Conservation (phyloP, 2,113 vertebrate genomes). For the Ariopsis seemanni region DNA sequence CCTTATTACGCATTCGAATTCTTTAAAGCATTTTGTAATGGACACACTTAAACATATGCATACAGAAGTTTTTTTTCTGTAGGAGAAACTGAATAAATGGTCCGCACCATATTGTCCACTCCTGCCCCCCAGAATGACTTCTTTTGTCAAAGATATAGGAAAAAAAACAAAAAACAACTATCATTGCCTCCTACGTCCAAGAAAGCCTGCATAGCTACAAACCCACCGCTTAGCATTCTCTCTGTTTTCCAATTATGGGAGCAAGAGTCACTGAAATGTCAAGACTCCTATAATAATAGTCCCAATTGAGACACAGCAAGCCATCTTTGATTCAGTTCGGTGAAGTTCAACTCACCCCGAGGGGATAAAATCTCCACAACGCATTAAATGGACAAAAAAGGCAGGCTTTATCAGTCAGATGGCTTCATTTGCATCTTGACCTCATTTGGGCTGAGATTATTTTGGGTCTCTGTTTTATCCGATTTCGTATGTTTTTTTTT, state of each 20-base stretch:
- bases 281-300: conserved; percentile 29
- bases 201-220: not conserved
- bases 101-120: not conserved
- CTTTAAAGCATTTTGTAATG: not conserved
- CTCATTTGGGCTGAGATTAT: conserved; percentile 42
- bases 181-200: not conserved
- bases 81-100: not conserved
- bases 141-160: not conserved
- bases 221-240: conserved; percentile 9
- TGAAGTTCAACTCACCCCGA: not conserved
- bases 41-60: not conserved
- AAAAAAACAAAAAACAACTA: not conserved
- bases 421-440: conserved; percentile 22
- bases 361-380: conserved; percentile 7
- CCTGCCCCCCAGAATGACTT: not conserved
- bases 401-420: conserved; percentile 4
- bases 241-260: not conserved
- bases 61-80: not conserved
- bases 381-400: conserved; percentile 8
- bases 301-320: not conserved
- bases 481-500: not conserved
- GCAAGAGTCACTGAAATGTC: conserved; percentile 6
- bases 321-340: conserved; percentile 3
- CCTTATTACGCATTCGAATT: not conserved
- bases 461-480: not conserved